phyloP scores from a whole-genome alignment of 2,797 vertebrate species.

The Acipenser ruthenus region DNA sequence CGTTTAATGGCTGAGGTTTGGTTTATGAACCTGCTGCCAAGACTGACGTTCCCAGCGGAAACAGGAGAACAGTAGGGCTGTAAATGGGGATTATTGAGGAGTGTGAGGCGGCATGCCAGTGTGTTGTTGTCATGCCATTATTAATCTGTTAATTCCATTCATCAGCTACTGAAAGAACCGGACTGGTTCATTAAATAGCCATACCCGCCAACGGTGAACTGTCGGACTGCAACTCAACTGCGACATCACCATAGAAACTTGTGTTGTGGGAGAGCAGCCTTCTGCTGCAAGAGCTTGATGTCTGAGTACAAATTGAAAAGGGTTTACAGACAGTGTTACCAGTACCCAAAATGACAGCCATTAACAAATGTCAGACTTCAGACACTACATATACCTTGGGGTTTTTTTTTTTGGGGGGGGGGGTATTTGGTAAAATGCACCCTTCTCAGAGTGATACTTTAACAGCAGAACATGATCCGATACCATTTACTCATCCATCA shows the following conservation, averaged over 20 bases:
- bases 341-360: background rate
- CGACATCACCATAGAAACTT: constrained; percentile 1
- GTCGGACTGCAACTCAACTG: constrained; percentile 5
- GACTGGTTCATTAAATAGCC: constrained; percentile 14
- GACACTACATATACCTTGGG: no score
- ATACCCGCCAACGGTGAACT: constrained; percentile 2
- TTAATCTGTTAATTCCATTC: constrained; percentile 46
- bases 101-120: constrained; percentile 41
- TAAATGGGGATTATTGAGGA: constrained; percentile 29
- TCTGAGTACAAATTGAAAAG: background rate
- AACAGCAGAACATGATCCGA: no score
- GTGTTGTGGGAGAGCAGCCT: background rate
- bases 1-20: background rate
- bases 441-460: no score
- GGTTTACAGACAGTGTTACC: background rate
- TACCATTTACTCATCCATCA: no score
- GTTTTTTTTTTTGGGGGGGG: no score
- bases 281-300: background rate
- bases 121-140: constrained; percentile 34
- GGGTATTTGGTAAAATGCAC: no score
- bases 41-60: constrained; percentile 31
- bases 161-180: constrained; percentile 19
- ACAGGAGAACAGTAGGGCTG: constrained; percentile 23
- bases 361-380: background rate
- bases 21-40: constrained; percentile 22